phyloP scores from a whole-genome alignment of 2,113 vertebrate genomes.

The Lipophrys pholis region DNA sequence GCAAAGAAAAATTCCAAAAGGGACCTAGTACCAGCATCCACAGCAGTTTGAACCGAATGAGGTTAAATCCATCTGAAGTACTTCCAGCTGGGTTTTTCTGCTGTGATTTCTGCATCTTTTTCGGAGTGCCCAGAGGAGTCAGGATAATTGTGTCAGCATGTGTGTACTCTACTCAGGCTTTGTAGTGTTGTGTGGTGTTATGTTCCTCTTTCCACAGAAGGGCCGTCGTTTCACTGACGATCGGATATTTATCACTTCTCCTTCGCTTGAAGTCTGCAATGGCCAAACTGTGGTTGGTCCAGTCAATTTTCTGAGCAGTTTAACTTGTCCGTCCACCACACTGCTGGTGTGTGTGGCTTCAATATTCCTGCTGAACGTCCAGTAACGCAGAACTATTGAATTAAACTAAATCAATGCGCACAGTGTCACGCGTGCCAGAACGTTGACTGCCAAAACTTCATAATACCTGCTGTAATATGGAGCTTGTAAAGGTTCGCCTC shows the following conservation, averaged over 20 bases:
- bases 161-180: neutral
- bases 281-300: constrained; percentile 17
- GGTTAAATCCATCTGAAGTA: constrained; percentile 35
- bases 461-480: constrained; percentile 4
- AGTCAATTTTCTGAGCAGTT: constrained; percentile 14
- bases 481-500: constrained; percentile 1
- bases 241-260: constrained; percentile 64
- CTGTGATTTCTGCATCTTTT: constrained; percentile 64
- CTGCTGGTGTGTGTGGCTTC: neutral
- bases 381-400: neutral
- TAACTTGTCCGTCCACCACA: neutral
- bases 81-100: constrained; percentile 42
- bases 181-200: neutral
- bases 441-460: neutral
- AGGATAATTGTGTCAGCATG: constrained; percentile 21
- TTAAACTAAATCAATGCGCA: neutral
- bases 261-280: constrained; percentile 24
- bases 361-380: constrained; percentile 24
- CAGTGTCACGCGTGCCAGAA: neutral
- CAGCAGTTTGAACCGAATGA: neutral
- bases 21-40: constrained; percentile 8
- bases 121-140: constrained; percentile 41
- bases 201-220: constrained; percentile 69
- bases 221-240: constrained; percentile 5
- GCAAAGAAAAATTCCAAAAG: constrained; percentile 23